A percentile compares a stretch with the other conserved stretches of the same genome.
These are phyloP conservation scores for Falco cherrug DNA, from an alignment of 2,797 vertebrate genomes.

Conservation along the genomic window DNA sequence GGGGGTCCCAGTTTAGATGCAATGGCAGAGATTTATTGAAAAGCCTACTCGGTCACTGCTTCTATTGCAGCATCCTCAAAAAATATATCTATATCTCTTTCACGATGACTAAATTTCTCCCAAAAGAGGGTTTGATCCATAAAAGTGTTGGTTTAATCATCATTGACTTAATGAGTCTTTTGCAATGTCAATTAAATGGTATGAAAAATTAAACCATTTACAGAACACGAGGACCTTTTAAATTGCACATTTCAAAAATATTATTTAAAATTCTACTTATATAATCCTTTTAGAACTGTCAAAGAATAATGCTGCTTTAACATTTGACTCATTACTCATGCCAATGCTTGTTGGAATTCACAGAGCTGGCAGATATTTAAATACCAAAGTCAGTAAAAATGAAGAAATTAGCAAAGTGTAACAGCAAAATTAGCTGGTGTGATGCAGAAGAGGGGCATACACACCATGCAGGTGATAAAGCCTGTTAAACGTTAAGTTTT, in stretches of 20 bases:
- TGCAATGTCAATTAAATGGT: conserved; percentile 50
- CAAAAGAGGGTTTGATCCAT: conserved; percentile 51
- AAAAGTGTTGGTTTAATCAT: conserved; percentile 46
- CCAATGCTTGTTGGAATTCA: conserved; percentile 72
- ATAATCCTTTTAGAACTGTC: conserved; percentile 75
- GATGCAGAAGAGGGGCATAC: background rate
- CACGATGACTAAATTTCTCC: conserved; percentile 7
- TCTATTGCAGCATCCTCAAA: background rate
- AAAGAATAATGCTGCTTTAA: conserved; percentile 72
- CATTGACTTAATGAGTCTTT: conserved; percentile 45
- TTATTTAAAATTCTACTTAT: conserved; percentile 55
- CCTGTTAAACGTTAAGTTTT: conserved; percentile 12
- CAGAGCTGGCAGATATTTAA: conserved; percentile 69
- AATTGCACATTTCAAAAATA: conserved; percentile 73
- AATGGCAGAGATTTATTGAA: background rate
- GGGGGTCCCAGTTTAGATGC: background rate
- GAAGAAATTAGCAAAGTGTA: conserved; percentile 67
- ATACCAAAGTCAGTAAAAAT: conserved; percentile 65
- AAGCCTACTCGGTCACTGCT: background rate
- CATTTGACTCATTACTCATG: conserved; percentile 74
- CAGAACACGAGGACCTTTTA: conserved; percentile 66
- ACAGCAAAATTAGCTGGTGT: conserved; percentile 41
- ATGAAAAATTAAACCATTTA: conserved; percentile 64
- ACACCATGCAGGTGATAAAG: background rate
- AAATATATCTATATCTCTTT: background rate